phyloP scores from a whole-genome alignment of 2,888 invertebrate species.

The Luperina testacea region DNA sequence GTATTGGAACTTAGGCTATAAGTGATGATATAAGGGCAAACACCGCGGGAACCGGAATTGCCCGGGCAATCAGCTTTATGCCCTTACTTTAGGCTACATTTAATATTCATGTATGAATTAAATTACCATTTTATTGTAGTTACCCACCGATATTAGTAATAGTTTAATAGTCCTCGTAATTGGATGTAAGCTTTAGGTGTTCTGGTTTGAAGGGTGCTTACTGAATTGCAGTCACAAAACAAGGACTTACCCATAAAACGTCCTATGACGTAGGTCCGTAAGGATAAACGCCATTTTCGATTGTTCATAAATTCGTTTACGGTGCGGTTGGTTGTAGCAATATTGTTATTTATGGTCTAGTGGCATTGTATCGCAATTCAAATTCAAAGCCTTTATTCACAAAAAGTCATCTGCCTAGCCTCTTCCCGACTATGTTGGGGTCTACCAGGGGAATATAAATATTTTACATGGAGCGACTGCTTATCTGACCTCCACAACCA shows the following conservation, averaged over 20 bases:
- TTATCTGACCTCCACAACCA: too few relatives aligned
- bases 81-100: conserved; percentile 21
- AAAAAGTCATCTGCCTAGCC: too few relatives aligned
- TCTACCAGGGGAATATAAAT: too few relatives aligned
- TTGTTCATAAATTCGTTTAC: not conserved
- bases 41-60: conserved; percentile 54
- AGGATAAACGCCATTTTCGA: not conserved
- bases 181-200: conserved; percentile 4
- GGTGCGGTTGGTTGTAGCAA: not conserved
- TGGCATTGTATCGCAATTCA: too few relatives aligned
- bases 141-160: conserved; percentile 52
- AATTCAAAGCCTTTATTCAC: too few relatives aligned
- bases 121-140: conserved; percentile 41
- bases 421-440: too few relatives aligned
- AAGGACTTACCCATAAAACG: not conserved
- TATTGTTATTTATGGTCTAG: not conserved
- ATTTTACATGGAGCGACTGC: too few relatives aligned
- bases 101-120: conserved; percentile 23
- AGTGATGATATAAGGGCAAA: conserved; percentile 30
- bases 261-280: not conserved
- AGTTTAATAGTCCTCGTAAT: conserved; percentile 1
- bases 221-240: not conserved
- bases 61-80: conserved; percentile 30
- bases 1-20: conserved; percentile 35
- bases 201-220: not conserved